A percentile compares a stretch with the other conserved stretches of the same genome.
These are phyloP conservation scores for Dermatemys mawii DNA, from an alignment of 2,113 vertebrate genomes.

Conservation along the genomic window DNA sequence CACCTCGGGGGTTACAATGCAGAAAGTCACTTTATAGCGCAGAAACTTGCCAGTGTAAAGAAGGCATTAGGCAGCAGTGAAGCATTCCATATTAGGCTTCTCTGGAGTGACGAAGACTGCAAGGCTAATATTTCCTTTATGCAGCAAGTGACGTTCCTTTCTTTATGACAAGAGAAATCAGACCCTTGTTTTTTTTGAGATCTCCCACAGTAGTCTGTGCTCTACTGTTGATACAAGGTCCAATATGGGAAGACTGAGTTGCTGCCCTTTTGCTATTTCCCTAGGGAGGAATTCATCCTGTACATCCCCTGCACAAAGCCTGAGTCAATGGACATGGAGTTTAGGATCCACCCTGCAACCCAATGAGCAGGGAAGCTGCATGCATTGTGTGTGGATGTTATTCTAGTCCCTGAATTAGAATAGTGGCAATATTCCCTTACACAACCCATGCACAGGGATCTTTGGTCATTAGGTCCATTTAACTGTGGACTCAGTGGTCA, in stretches of 20 bases:
- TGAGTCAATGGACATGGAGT: neutral
- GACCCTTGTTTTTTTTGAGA: neutral
- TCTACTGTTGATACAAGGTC: neutral
- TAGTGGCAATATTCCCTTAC: neutral
- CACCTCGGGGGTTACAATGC: too few species aligned
- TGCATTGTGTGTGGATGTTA: neutral
- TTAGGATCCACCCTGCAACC: neutral
- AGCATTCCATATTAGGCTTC: neutral
- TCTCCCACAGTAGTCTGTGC: neutral
- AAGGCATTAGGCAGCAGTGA: neutral
- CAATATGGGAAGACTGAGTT: neutral
- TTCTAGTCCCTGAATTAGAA: neutral
- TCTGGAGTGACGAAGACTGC: neutral
- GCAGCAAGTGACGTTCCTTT: neutral
- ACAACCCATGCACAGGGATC: neutral
- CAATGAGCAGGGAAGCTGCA: neutral
- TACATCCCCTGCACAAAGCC: slow-evolving; percentile 3
- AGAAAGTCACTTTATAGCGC: too few species aligned
- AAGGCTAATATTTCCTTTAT: neutral
- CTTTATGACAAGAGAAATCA: neutral
- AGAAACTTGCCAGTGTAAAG: neutral
- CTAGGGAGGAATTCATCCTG: neutral
- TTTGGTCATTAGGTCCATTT: neutral
- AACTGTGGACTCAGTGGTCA: neutral
- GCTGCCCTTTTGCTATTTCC: neutral